Percentiles rank a stretch among this genome's conserved stretches.
Conservation (phyloP, 2,113 vertebrate genomes). For the Chloropsis cyanopogon region DNA sequence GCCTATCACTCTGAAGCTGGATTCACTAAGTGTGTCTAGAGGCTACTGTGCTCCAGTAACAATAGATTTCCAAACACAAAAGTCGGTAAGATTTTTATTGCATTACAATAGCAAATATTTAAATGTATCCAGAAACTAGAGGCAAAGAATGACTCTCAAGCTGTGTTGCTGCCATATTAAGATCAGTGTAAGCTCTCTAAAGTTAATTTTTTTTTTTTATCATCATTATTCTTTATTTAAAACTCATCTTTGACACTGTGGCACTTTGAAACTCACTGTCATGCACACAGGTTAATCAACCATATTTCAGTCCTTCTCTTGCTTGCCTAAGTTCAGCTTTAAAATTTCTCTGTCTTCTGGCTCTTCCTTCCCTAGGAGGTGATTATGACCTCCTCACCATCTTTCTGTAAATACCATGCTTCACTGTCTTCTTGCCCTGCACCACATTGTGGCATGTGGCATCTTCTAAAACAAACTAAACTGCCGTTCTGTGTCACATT, state of each 20-base stretch:
- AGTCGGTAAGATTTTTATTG: neutral
- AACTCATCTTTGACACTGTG: neutral
- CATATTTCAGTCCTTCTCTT: neutral
- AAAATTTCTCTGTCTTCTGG: neutral
- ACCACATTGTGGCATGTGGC: neutral
- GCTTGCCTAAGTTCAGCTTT: neutral
- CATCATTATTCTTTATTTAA: neutral
- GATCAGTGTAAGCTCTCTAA: neutral
- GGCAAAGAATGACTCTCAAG: neutral
- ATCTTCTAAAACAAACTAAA: neutral
- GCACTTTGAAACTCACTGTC: neutral
- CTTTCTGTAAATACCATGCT: neutral
- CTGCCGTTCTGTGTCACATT: neutral
- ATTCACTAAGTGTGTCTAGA: neutral
- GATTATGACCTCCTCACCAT: neutral
- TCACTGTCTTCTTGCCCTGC: neutral
- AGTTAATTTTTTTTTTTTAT: neutral
- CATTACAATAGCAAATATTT: neutral
- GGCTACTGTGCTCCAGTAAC: neutral
- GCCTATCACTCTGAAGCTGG: neutral
- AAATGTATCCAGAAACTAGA: neutral
- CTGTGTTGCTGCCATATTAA: neutral
- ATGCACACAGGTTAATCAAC: neutral
- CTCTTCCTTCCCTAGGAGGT: neutral
- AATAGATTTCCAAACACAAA: neutral